phyloP scores from a whole-genome alignment of 1,140 invertebrate species.

The Drosophila orosa region DNA sequence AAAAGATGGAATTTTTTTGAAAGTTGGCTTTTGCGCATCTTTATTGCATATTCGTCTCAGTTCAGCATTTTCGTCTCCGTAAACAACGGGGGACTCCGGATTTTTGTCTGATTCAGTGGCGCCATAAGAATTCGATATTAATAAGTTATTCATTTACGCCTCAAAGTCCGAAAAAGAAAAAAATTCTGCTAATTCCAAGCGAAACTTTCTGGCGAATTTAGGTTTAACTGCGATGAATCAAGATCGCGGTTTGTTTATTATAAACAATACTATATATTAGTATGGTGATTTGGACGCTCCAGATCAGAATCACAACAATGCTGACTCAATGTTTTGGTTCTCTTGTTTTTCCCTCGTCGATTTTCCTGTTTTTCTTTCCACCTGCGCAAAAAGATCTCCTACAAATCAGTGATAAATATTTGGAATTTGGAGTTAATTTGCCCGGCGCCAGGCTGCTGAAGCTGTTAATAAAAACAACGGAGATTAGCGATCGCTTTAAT shows the following conservation, averaged over 20 bases:
- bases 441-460: slow-evolving; percentile 65
- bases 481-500: slow-evolving; percentile 62
- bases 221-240: slow-evolving; percentile 69
- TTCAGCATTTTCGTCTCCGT: slow-evolving; percentile 32
- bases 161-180: slow-evolving; percentile 34
- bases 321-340: slow-evolving; percentile 61
- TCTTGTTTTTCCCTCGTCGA: slow-evolving; percentile 30
- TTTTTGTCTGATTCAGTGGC: slow-evolving; percentile 51
- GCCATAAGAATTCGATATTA: slow-evolving; percentile 50
- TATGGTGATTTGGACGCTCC: slow-evolving; percentile 68
- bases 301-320: slow-evolving; percentile 47
- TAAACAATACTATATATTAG: slow-evolving; percentile 54
- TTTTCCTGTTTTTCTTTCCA: slow-evolving; percentile 66
- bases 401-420: slow-evolving; percentile 17
- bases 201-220: slow-evolving; percentile 63
- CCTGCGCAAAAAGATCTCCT: slow-evolving; percentile 32
- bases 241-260: slow-evolving; percentile 49
- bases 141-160: slow-evolving; percentile 72
- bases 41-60: slow-evolving; percentile 34
- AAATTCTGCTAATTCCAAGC: slow-evolving; percentile 62
- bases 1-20: slow-evolving; percentile 67
- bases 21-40: slow-evolving; percentile 71
- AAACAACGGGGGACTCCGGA: slow-evolving; percentile 60
- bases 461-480: slow-evolving; percentile 68
- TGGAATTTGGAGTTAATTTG: slow-evolving; percentile 66